These are phyloP conservation scores for Cataglyphis hispanica DNA, from an alignment of 1,140 invertebrate genomes.

Conservation along the genomic window DNA sequence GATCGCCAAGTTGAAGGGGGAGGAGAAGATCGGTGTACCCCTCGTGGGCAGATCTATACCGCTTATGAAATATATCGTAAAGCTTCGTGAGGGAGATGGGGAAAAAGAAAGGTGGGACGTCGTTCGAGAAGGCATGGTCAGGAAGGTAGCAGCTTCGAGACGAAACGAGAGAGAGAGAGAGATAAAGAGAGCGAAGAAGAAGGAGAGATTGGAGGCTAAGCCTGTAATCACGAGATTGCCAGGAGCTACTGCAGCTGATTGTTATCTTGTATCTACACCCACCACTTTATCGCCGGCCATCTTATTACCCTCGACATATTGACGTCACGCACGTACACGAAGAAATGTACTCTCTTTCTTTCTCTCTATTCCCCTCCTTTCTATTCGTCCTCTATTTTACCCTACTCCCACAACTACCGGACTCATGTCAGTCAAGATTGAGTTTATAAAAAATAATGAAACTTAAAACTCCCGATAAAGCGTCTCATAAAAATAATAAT, in stretches of 20 bases:
- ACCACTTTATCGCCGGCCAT: conserved; percentile 86
- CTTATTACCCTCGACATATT: conserved; percentile 86
- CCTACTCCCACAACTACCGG: background rate
- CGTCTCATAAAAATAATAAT: background rate
- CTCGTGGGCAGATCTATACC: conserved; percentile 63
- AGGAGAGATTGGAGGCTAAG: conserved; percentile 79
- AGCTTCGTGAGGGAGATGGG: conserved; percentile 51
- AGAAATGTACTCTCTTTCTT: conserved; percentile 64
- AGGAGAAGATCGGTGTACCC: background rate
- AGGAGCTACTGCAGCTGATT: conserved; percentile 86
- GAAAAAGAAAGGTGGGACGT: conserved; percentile 21
- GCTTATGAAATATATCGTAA: conserved; percentile 74
- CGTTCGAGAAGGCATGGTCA: conserved; percentile 31
- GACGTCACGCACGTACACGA: conserved; percentile 84
- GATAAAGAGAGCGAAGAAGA: conserved; percentile 37
- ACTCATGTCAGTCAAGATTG: background rate
- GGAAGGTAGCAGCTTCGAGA: conserved; percentile 53
- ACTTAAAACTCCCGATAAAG: background rate
- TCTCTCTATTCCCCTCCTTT: conserved; percentile 31
- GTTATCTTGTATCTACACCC: conserved; percentile 86
- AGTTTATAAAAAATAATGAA: background rate
- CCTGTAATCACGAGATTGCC: conserved; percentile 86
- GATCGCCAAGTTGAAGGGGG: conserved; percentile 21
- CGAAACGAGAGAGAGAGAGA: conserved; percentile 36
- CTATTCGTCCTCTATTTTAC: conserved; percentile 7